Evolutionary conservation across 2,888 invertebrate species (phyloP).

Genomic region (Tipula lateralis): DNA sequence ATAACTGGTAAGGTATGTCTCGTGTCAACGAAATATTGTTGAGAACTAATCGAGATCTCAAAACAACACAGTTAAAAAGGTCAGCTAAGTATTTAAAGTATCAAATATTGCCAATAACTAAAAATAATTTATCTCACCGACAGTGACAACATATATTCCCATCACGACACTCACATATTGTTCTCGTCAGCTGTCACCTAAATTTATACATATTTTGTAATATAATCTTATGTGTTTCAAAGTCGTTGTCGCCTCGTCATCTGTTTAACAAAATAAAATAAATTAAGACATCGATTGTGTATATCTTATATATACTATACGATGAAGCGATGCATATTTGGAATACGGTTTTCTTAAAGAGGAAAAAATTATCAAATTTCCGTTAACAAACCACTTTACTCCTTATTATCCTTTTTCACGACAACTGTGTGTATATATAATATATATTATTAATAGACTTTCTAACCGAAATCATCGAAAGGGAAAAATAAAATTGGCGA

Average conservation of each 20-base stretch:
- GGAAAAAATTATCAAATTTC: background rate
- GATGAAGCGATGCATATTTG: background rate
- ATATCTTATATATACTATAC: too few species aligned
- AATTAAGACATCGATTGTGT: background rate
- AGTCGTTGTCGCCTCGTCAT: background rate
- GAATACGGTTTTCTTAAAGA: background rate
- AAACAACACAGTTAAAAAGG: background rate
- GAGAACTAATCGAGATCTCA: background rate
- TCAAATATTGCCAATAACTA: conserved; percentile 5
- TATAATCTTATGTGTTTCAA: background rate
- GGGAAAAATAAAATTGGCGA: background rate
- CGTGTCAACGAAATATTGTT: background rate
- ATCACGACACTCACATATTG: background rate
- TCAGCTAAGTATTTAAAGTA: background rate
- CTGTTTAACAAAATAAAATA: background rate
- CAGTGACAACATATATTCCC: background rate
- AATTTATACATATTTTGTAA: background rate
- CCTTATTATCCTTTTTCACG: background rate
- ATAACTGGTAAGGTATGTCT: background rate
- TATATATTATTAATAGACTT: background rate
- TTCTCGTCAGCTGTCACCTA: background rate
- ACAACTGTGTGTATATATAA: background rate
- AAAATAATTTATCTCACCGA: background rate
- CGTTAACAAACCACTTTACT: background rate
- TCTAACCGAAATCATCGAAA: background rate